Conservation (phyloP, 2,797 vertebrate species). For the Leucoraja ocellata region DNA sequence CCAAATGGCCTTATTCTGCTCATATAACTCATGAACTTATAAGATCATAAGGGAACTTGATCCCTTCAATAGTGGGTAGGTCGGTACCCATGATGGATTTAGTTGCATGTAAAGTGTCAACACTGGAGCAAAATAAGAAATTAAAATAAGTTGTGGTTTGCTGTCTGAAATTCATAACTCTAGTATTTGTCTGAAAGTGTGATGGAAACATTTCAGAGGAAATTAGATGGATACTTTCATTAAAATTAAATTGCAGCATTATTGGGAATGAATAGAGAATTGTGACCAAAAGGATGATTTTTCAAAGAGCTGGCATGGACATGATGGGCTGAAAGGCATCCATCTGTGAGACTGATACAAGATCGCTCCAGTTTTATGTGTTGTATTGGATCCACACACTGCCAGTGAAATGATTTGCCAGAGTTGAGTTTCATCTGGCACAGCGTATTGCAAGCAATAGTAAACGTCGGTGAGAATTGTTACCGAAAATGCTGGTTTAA, state of each 20-base stretch:
- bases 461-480: background rate
- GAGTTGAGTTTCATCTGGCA: background rate
- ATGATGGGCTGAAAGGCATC: slow-evolving; percentile 1
- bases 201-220: background rate
- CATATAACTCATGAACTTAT: too few species aligned
- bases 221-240: background rate
- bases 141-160: too few species aligned
- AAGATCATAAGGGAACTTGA: too few species aligned
- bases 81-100: too few species aligned
- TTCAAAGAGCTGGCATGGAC: background rate
- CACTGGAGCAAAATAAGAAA: too few species aligned
- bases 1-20: too few species aligned
- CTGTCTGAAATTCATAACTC: too few species aligned
- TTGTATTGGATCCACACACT: background rate
- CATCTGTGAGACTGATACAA: background rate
- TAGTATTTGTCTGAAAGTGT: background rate
- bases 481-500: too few species aligned
- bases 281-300: background rate
- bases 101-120: too few species aligned
- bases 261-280: background rate
- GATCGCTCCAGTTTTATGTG: background rate
- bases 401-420: slow-evolving; percentile 3
- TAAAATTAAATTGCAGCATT: background rate
- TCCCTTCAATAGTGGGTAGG: too few species aligned
- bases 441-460: background rate